phyloP scores from a whole-genome alignment of 1,140 invertebrate genomes.

The Caenorhabditis latens region DNA sequence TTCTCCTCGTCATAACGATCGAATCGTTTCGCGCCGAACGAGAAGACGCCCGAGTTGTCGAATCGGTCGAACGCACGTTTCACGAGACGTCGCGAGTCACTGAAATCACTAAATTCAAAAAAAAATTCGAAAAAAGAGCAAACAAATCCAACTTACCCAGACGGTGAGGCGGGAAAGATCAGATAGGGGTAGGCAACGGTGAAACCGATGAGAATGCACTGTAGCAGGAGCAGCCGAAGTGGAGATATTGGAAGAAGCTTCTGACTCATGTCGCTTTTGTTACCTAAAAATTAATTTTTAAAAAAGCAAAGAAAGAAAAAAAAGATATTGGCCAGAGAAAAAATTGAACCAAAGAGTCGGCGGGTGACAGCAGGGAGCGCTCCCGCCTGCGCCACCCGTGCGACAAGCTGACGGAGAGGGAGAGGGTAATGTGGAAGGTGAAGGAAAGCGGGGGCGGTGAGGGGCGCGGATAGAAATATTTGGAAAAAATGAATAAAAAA shows the following conservation, averaged over 20 bases:
- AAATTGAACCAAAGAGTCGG: too few relatives aligned
- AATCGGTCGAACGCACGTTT: slow-evolving; percentile 32
- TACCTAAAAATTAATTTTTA: slow-evolving; percentile 15
- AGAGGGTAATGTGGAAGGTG: neutral
- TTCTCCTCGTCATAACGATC: slow-evolving; percentile 47
- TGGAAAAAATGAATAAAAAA: too few relatives aligned
- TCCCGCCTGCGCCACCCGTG: neutral
- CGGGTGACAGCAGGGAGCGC: too few relatives aligned
- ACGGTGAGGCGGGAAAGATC: slow-evolving; percentile 9
- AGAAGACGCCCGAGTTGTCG: slow-evolving; percentile 47
- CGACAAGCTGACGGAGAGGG: too few relatives aligned
- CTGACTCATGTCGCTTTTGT: slow-evolving; percentile 55
- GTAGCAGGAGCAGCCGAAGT: slow-evolving; percentile 28
- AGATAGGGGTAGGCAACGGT: slow-evolving; percentile 36
- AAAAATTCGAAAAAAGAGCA: too few relatives aligned
- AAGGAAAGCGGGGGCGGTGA: neutral
- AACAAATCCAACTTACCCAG: slow-evolving; percentile 14
- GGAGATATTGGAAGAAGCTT: slow-evolving; percentile 46
- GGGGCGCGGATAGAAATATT: too few relatives aligned
- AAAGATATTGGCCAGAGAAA: too few relatives aligned
- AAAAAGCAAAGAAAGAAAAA: neutral
- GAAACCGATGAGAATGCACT: slow-evolving; percentile 52
- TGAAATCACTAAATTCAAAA: neutral
- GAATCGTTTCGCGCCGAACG: slow-evolving; percentile 45
- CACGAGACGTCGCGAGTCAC: slow-evolving; percentile 24